A percentile compares a stretch with the other conserved stretches of the same genome.
These are phyloP conservation scores for Panthera leo DNA, from an alignment of 2,113 vertebrate genomes.

Conservation along the genomic window DNA sequence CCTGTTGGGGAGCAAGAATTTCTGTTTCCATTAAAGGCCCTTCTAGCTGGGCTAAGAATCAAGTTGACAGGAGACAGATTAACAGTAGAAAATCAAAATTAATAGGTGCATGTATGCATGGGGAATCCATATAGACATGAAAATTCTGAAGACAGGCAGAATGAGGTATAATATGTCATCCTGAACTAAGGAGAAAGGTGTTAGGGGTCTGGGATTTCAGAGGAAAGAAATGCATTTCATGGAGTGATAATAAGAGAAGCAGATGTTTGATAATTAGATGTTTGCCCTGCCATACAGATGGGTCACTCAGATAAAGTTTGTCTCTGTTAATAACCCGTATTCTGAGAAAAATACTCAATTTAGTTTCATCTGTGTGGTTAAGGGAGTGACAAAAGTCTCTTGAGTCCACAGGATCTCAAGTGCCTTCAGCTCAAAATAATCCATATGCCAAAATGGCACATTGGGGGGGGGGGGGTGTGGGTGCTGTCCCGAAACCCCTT, in stretches of 20 bases:
- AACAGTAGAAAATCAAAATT: neutral
- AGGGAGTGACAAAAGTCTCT: neutral
- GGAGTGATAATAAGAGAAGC: neutral
- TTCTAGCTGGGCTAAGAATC: neutral
- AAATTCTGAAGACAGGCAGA: neutral
- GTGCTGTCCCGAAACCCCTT: neutral
- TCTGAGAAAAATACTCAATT: neutral
- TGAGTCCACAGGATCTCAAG: neutral
- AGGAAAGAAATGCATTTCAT: neutral
- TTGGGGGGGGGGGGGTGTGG: rapidly evolving
- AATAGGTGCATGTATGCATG: neutral
- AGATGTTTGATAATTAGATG: neutral
- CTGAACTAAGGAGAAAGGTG: neutral
- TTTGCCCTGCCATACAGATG: neutral
- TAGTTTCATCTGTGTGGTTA: neutral
- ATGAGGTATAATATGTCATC: neutral
- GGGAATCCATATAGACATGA: neutral
- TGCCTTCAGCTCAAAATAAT: neutral
- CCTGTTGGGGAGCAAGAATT: neutral
- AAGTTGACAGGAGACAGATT: neutral
- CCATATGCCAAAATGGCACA: neutral
- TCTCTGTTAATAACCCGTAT: neutral
- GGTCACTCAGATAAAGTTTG: neutral
- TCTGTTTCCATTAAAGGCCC: neutral
- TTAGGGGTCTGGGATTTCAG: neutral